Conservation (phyloP, 2,797 vertebrate genomes). For the Masticophis lateralis region DNA sequence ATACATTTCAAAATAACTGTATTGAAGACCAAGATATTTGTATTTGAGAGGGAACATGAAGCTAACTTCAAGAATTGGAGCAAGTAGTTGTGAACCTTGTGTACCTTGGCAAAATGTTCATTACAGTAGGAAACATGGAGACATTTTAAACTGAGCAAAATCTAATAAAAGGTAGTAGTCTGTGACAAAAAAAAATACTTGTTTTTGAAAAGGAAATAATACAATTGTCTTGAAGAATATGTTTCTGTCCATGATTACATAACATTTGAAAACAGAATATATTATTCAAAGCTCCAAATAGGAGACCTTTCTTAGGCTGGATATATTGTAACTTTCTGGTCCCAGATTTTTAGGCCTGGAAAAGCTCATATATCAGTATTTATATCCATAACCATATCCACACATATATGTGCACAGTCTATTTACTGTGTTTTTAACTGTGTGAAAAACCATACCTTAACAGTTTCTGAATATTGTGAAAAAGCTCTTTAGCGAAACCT, state of each 20-base stretch:
- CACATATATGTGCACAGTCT: conserved; percentile 35
- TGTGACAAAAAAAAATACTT: not conserved
- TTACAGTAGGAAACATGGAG: not conserved
- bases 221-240: not conserved
- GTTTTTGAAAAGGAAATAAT: not conserved
- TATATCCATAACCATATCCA: not conserved
- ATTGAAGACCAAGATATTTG: not conserved
- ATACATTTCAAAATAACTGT: not conserved
- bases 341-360: conserved; percentile 46
- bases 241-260: not conserved
- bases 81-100: not conserved
- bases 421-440: conserved; percentile 18
- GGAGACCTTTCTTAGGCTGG: conserved; percentile 32
- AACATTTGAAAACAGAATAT: not conserved
- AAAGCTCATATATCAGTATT: not conserved
- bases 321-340: not conserved
- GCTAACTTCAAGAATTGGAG: not conserved
- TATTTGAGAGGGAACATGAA: not conserved
- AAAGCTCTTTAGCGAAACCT: not conserved
- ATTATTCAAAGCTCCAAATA: conserved; percentile 44
- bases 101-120: not conserved
- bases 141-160: not conserved
- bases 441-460: conserved; percentile 36
- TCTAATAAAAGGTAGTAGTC: not conserved
- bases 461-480: not conserved